Evolutionary conservation across 2,113 vertebrate species (phyloP).

Genomic region (Phoxinus phoxinus): DNA sequence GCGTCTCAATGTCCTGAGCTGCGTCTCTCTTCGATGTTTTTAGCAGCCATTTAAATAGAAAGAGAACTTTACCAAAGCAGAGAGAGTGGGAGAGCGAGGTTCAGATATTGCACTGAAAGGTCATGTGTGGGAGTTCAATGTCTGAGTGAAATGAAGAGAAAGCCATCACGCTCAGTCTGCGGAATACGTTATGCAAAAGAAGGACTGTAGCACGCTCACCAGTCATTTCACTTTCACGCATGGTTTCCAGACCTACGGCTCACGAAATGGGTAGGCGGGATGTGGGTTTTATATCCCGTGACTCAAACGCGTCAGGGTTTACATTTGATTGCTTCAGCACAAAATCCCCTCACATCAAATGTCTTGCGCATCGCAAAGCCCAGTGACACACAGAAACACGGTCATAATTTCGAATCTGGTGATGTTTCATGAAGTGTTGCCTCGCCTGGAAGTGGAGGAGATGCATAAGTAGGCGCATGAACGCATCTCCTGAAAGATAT

Average conservation of each 20-base stretch:
- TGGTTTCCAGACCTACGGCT: constrained; percentile 72
- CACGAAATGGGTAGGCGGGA: constrained; percentile 67
- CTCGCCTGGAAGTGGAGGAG: background rate
- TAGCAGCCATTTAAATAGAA: constrained; percentile 24
- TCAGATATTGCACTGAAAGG: constrained; percentile 45
- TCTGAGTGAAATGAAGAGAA: constrained; percentile 69
- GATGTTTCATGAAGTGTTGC: constrained; percentile 26
- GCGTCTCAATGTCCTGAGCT: background rate
- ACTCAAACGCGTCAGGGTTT: constrained; percentile 34
- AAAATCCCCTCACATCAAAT: constrained; percentile 41
- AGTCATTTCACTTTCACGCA: constrained; percentile 80
- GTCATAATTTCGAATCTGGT: constrained; percentile 20
- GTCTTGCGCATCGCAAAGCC: constrained; percentile 24
- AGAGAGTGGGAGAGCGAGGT: constrained; percentile 30
- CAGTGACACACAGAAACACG: constrained; percentile 23
- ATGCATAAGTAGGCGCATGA: background rate
- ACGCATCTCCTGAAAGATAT: constrained; percentile 18
- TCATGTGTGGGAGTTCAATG: constrained; percentile 62
- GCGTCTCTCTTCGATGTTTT: background rate
- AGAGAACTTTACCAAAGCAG: constrained; percentile 33
- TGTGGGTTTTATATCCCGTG: constrained; percentile 29
- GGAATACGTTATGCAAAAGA: constrained; percentile 78
- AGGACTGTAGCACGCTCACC: constrained; percentile 69
- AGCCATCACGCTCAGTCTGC: constrained; percentile 74
- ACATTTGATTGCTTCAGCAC: constrained; percentile 46